Base-by-base conservation (phyloP, 2,113 vertebrate species). In the Isurus oxyrinchus region DNA sequence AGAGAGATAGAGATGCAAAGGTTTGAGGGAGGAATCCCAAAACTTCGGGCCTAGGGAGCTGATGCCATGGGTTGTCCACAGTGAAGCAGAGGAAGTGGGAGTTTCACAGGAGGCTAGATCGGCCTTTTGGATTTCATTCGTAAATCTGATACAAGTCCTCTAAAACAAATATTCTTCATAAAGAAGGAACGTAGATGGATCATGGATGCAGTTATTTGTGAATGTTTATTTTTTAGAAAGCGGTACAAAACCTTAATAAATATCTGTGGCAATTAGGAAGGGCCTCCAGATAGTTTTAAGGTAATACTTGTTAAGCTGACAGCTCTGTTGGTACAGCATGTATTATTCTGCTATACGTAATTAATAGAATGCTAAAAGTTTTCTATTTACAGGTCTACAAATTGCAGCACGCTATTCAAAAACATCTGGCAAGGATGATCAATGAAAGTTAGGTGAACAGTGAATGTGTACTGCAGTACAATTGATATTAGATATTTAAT, bases 191-290 rank as follows among this genome's bases (percentile, higher is more conserved):
- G 35, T 7, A 61, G 59, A 95, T 27, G 27, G 40, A 25, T 25
- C 67, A 49, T 14, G 44, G 19, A 69, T 69, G 94, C 23, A 49
- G 40, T 31, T 53, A 95, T 69, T 53, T 49, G 19, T 69, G 63
- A 95, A 67, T 23, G 0, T 0, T 67, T 49, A 44, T 67, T 25
- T 59, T 19, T 55, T 69, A 66, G 63, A 69, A 49, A 27, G 23
- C 21, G 14, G 25, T 49, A 59, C 21, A 66, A 44, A n/a, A 66
- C 5, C 35, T 63, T 66, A 40, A 25, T 95, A 44, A 25, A 95
- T 94, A 94, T n/a, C n/a, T 95, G n/a, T 44, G 63, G 23, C 63
- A 67, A 95, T 95, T 95, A 67, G 53, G 87, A 67, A 67, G n/a
- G 3, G 63, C 21, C 49, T 40, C n/a, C 61, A 69, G 8, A 67